A percentile compares a stretch with the other conserved stretches of the same genome.
Conservation (phyloP, 2,113 vertebrate species). For the Desmodus rotundus region DNA sequence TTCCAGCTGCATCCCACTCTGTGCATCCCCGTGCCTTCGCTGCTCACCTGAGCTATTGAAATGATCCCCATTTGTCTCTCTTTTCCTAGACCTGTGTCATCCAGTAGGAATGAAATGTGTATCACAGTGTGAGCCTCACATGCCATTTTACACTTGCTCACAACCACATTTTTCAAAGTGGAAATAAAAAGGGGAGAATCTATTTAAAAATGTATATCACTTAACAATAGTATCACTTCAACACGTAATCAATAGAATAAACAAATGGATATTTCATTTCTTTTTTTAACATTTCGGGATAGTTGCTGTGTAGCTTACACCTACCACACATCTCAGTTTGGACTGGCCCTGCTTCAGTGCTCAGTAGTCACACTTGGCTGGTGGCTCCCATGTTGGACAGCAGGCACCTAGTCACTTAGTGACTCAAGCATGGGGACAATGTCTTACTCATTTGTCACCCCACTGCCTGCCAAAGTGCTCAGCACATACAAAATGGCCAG, state of each 20-base stretch:
- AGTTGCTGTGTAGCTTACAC: background rate
- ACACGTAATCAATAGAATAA: background rate
- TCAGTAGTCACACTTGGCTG: too few relatives aligned
- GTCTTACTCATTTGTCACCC: background rate
- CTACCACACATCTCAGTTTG: background rate
- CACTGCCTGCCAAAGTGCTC: background rate
- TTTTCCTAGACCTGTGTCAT: background rate
- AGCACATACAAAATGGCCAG: too few relatives aligned
- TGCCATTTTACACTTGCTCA: background rate
- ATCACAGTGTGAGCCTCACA: background rate
- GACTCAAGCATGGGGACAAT: background rate
- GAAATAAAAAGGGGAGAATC: background rate
- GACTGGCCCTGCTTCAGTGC: background rate
- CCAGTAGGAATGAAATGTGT: background rate
- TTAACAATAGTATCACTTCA: background rate
- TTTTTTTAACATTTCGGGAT: background rate
- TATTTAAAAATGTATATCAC: background rate
- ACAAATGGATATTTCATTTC: background rate
- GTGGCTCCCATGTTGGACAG: background rate
- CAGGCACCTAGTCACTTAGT: background rate
- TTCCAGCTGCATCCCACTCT: background rate
- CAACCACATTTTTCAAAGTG: background rate
- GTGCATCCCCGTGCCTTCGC: rapidly evolving
- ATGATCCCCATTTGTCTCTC: background rate
- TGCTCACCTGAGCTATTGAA: background rate